Evolutionary conservation across 2,113 vertebrate species (phyloP).

Genomic region (Chaenogobius annularis): DNA sequence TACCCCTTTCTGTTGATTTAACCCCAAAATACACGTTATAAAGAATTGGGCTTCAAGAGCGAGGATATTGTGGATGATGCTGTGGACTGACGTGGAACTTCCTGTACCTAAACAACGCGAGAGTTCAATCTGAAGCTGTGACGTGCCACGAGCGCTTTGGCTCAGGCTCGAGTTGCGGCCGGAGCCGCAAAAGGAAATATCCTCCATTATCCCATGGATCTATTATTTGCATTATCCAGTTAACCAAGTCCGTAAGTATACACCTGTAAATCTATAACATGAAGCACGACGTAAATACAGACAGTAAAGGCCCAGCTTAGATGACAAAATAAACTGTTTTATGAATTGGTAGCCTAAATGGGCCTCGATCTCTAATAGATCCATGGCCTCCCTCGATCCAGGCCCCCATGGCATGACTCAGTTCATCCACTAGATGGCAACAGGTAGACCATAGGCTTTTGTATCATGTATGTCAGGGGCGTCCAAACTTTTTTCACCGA

Average conservation of each 20-base stretch:
- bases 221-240: not conserved
- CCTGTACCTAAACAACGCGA: slow-evolving; percentile 63
- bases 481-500: too few species aligned
- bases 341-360: not conserved
- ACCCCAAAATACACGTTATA: slow-evolving; percentile 22
- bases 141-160: slow-evolving; percentile 58
- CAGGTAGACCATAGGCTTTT: not conserved
- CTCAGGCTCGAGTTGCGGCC: not conserved
- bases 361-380: not conserved
- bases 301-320: not conserved
- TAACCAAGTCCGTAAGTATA: not conserved
- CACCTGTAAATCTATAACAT: not conserved
- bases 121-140: slow-evolving; percentile 47
- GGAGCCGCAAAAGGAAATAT: not conserved
- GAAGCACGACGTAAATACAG: not conserved
- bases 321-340: not conserved
- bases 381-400: too few species aligned
- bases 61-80: slow-evolving; percentile 35
- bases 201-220: too few species aligned
- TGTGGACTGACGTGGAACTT: slow-evolving; percentile 81
- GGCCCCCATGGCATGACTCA: not conserved
- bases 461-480: too few species aligned
- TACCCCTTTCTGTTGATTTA: slow-evolving; percentile 41
- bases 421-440: not conserved
- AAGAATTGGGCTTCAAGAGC: slow-evolving; percentile 20